phyloP scores from a whole-genome alignment of 2,888 invertebrate genomes.

The Drosophila putrida region DNA sequence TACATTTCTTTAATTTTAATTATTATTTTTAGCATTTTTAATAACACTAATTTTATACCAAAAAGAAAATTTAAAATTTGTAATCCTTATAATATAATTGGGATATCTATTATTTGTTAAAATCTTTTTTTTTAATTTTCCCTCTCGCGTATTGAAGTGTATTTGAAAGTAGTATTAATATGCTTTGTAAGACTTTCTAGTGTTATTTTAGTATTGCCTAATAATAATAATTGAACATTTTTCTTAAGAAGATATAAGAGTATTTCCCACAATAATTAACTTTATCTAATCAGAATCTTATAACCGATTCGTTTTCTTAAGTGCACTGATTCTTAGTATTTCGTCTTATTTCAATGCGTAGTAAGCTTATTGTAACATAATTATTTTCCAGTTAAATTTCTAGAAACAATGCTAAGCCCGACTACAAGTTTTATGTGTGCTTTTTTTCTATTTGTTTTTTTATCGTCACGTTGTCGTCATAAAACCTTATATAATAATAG shows the following conservation, averaged over 20 bases:
- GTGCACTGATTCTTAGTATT: slow-evolving; percentile 1
- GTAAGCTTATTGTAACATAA: slow-evolving; percentile 19
- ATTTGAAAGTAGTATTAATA: too few relatives aligned
- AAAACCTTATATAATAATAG: slow-evolving; percentile 63
- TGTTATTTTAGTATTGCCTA: too few relatives aligned
- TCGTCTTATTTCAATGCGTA: background rate
- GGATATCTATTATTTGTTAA: background rate
- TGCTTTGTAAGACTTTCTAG: too few relatives aligned
- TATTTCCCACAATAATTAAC: background rate
- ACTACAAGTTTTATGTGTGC: slow-evolving; percentile 16
- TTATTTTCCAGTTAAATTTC: slow-evolving; percentile 15
- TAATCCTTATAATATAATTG: background rate
- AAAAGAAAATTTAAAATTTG: background rate
- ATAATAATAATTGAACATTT: too few relatives aligned
- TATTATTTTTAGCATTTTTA: too few relatives aligned
- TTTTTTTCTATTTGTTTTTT: slow-evolving; percentile 32
- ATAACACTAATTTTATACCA: too few relatives aligned
- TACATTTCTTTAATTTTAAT: background rate
- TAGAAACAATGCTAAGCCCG: slow-evolving; percentile 21
- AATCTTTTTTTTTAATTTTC: too few relatives aligned
- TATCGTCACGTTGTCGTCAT: slow-evolving; percentile 70
- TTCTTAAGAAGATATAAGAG: too few relatives aligned
- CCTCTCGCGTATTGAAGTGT: too few relatives aligned
- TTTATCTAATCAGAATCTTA: background rate
- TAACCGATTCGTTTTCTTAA: background rate